These are phyloP conservation scores for Centruroides vittatus DNA, from an alignment of 1,140 invertebrate species.

Conservation along the genomic window DNA sequence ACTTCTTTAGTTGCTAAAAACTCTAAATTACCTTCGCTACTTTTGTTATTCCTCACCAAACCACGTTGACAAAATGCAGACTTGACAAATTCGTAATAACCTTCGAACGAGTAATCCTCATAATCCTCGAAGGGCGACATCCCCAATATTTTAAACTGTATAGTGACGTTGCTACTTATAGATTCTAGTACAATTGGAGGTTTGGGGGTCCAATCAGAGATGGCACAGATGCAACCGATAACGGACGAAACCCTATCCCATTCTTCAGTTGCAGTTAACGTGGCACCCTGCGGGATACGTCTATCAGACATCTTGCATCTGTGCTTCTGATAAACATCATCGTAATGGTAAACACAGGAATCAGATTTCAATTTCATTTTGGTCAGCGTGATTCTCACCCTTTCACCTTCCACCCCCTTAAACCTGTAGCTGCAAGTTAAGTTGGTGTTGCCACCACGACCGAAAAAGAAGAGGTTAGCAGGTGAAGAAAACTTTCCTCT, in stretches of 20 bases:
- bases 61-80: conserved; percentile 23
- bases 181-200: conserved; percentile 55
- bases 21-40: conserved; percentile 15
- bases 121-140: conserved; percentile 75
- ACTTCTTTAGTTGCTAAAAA: conserved; percentile 4
- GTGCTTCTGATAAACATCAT: conserved; percentile 4
- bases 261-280: background rate
- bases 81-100: conserved; percentile 62
- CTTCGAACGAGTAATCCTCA: conserved; percentile 64
- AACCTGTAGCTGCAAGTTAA: conserved; percentile 18
- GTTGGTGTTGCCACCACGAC: conserved; percentile 17
- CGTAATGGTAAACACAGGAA: conserved; percentile 7
- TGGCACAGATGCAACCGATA: conserved; percentile 5
- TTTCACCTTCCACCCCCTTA: conserved; percentile 4
- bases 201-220: conserved; percentile 21
- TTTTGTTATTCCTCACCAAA: conserved; percentile 7
- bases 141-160: conserved; percentile 58
- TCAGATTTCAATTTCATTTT: conserved; percentile 6
- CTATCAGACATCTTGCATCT: conserved; percentile 4
- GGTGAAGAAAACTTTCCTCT: conserved; percentile 10
- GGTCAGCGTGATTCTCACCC: conserved; percentile 8
- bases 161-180: conserved; percentile 53
- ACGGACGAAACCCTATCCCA: conserved; percentile 33
- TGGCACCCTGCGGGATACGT: background rate
- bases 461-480: conserved; percentile 20